Base-by-base conservation (phyloP, 1,140 invertebrate genomes). In the Lepidotrigona ventralis region DNA sequence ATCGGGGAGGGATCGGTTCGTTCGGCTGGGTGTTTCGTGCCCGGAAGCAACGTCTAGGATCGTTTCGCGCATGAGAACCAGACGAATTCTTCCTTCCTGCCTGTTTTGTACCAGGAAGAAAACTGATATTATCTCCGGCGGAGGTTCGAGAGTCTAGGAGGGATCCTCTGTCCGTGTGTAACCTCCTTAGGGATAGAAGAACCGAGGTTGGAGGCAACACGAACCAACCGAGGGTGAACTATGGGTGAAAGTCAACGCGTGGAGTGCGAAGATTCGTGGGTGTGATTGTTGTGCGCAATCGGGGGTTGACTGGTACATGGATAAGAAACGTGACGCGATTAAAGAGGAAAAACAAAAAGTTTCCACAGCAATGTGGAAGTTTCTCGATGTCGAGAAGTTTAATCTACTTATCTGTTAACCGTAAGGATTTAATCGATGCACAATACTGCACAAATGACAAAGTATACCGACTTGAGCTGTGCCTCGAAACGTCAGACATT, bases 1-100 rank as follows among this genome's bases (percentile, higher is more conserved):
- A 26, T 56, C 17, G n/a, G 15, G n/a, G 54, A 54, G 39, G 63
- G 46, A 71, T 51, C 68, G 33, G 63, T 74, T 56, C 33, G 6
- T 29, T 29, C 58, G 74, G 39, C 64, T 69, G 14, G 63, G 26
- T 46, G 79, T 78, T 81, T 75, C 76, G 56, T 88, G 84, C 88
- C 88, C 86, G 88, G 88, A 89, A 90, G 90, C 84, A 88, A 90
- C 79, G 85, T 89, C 89, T 88, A 85, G 80, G 77, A 85, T 72
- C 72, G 66, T 90, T 88, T 89, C 85, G 85, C 86, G 82, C 72
- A 79, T 82, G 86, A 90, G 82, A 91, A 90, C 86, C 90, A 90
- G 85, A 85, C 89, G 81, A 76, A 69, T 84, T 51, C 76, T 74
- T 82, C 58, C 73, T 81, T 84, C 64, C 74, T 79, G 60, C 75